Conservation (phyloP, 2,797 vertebrate species). For the Hemitrygon akajei region DNA sequence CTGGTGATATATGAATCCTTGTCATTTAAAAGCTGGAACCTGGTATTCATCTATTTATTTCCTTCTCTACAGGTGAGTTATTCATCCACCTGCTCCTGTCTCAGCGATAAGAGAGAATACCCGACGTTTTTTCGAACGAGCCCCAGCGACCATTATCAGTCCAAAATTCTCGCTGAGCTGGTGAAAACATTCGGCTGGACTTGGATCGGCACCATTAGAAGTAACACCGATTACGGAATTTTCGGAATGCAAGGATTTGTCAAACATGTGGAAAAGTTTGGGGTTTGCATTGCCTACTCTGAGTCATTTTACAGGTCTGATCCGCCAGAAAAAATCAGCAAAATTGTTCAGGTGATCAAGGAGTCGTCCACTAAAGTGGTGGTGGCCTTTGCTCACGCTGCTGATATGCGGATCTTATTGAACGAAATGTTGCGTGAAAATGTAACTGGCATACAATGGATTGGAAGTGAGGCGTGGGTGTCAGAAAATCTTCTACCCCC, state of each 20-base stretch:
- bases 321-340: no score
- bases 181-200: constrained; percentile 9
- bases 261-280: no score
- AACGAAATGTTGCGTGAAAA: no score
- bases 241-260: no score
- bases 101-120: constrained; percentile 42
- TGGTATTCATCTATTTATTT: neutral
- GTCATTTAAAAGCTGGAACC: neutral
- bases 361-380: constrained; percentile 51
- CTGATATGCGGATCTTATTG: neutral
- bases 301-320: no score
- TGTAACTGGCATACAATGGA: neutral
- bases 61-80: neutral
- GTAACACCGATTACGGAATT: no score
- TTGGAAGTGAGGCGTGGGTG: constrained; percentile 28
- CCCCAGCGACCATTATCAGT: constrained; percentile 39
- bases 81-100: constrained; percentile 27
- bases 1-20: neutral
- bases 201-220: no score
- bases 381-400: neutral
- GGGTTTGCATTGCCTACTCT: no score
- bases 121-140: constrained; percentile 42
- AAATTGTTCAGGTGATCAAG: no score
- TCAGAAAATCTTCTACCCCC: neutral
- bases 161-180: neutral